Percentiles rank a stretch among this genome's conserved stretches.
These are phyloP conservation scores for Netelia melanura DNA, from an alignment of 2,888 invertebrate species.

Conservation along the genomic window DNA sequence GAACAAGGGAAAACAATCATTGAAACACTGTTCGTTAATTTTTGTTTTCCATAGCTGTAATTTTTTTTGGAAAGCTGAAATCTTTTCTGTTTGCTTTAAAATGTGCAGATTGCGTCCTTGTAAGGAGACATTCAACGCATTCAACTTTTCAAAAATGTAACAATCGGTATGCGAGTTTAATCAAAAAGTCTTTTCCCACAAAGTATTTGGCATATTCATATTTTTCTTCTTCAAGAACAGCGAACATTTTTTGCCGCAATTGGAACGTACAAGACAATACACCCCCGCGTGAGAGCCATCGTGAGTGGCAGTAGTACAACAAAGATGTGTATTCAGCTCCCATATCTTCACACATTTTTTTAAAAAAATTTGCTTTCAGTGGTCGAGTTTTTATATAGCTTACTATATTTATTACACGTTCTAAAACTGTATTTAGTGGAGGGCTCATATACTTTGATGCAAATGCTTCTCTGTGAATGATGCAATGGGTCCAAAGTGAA, in stretches of 20 bases:
- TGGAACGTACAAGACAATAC: background rate
- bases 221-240: background rate
- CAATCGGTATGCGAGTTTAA: background rate
- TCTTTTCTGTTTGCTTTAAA: background rate
- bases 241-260: background rate
- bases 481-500: no score
- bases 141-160: background rate
- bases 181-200: background rate
- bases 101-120: background rate
- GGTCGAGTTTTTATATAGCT: background rate
- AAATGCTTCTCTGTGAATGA: no score
- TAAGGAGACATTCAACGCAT: background rate
- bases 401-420: no score
- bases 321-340: background rate
- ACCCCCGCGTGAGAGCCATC: background rate
- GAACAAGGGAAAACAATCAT: background rate
- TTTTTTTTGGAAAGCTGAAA: background rate
- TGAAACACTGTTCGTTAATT: background rate
- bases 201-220: background rate
- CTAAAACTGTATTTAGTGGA: no score
- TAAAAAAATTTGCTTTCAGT: background rate
- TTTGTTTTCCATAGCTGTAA: background rate
- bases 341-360: background rate
- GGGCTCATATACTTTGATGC: no score
- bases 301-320: background rate